Conservation (phyloP, 2,888 invertebrate species). For the Lucinisca nassula region DNA sequence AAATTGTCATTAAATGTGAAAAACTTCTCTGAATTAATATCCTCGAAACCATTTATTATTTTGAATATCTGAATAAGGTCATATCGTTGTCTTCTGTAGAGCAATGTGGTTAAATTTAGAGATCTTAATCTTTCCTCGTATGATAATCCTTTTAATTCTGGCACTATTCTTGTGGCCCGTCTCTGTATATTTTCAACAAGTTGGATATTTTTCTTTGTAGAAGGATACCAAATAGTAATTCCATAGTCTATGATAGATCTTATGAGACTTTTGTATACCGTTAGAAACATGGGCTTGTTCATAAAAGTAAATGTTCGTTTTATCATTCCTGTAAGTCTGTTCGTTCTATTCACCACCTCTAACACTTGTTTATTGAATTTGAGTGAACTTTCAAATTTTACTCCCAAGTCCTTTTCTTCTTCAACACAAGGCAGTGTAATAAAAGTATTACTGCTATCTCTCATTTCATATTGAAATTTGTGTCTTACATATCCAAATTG, state of each 20-base stretch:
- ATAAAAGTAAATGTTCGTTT: not conserved
- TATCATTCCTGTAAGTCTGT: constrained; percentile 12
- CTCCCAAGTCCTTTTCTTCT: constrained; percentile 4
- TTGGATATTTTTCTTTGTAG: constrained; percentile 17
- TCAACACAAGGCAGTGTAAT: not conserved
- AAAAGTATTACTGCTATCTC: not conserved
- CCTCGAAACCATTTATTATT: not conserved
- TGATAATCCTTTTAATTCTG: constrained; percentile 10
- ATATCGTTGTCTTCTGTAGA: constrained; percentile 13
- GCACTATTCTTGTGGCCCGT: constrained; percentile 20
- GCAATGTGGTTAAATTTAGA: constrained; percentile 20
- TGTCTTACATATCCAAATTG: not conserved
- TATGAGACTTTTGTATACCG: not conserved
- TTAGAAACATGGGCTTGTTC: constrained; percentile 1
- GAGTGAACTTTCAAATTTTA: not conserved
- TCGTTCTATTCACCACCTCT: constrained; percentile 11
- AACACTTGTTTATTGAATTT: constrained; percentile 10
- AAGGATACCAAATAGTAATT: not conserved
- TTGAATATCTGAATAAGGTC: constrained; percentile 36
- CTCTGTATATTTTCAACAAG: constrained; percentile 4
- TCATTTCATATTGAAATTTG: not conserved
- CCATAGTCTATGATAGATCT: not conserved
- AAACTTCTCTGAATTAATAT: not conserved
- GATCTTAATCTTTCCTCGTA: constrained; percentile 21
- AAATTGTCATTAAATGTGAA: constrained; percentile 7